phyloP scores from a whole-genome alignment of 2,888 invertebrate genomes.

The Drosophila maculinotata region DNA sequence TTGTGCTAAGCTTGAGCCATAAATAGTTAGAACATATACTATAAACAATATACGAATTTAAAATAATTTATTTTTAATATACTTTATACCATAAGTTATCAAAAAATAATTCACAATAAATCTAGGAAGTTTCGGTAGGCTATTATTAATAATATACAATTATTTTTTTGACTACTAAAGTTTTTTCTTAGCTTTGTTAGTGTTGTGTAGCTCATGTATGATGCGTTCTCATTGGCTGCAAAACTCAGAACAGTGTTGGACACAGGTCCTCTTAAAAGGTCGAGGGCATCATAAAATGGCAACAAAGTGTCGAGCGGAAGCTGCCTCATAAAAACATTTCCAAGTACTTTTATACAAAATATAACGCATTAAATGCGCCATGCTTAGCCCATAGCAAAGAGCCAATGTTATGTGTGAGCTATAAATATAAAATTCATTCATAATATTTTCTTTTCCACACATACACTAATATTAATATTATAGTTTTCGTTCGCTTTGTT shows the following conservation, averaged over 20 bases:
- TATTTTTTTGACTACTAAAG: too few relatives aligned
- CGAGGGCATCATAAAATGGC: conserved; percentile 42
- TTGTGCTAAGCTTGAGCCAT: too few relatives aligned
- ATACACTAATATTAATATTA: conserved; percentile 1
- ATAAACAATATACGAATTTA: too few relatives aligned
- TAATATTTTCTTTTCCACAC: conserved; percentile 28
- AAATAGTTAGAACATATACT: too few relatives aligned
- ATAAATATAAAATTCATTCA: conserved; percentile 46
- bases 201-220: conserved; percentile 15
- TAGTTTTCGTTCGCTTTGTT: conserved; percentile 36
- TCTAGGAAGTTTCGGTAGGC: too few relatives aligned
- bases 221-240: conserved; percentile 10
- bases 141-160: too few relatives aligned
- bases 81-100: too few relatives aligned
- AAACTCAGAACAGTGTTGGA: conserved; percentile 4
- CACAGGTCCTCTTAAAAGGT: conserved; percentile 13
- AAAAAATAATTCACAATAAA: too few relatives aligned
- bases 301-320: conserved; percentile 49
- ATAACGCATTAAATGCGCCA: conserved; percentile 50
- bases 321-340: conserved; percentile 46
- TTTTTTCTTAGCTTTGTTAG: neutral
- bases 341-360: conserved; percentile 62
- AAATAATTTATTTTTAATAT: too few relatives aligned
- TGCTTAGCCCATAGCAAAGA: conserved; percentile 13
- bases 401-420: conserved; percentile 32